Base-by-base conservation (phyloP, 1,140 invertebrate species). In the Batillaria attramentaria region DNA sequence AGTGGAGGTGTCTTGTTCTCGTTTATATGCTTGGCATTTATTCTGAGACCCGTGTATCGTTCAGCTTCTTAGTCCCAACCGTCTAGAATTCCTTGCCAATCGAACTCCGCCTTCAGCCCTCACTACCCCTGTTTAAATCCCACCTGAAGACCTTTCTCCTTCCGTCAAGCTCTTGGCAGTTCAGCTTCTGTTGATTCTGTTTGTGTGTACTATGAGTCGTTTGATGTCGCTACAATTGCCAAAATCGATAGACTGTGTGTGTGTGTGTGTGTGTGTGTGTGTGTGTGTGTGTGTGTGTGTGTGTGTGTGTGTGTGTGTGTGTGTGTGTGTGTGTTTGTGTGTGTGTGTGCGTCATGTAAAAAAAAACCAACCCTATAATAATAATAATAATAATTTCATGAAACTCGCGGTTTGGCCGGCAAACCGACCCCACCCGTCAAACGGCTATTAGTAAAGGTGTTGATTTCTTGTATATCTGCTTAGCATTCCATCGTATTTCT, bases 281-380 rank as follows among this genome's bases (percentile, higher is more conserved):
- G 31, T 37, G 39, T 69, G 13, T 13, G 13, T 13, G 66, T 69
- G 66, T 69, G 66, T 69, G 66, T 69, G 66, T 37, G 39, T 69
- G 66, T 69, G 35, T 69, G 39, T 69, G 66, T 69, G 66, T 69
- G 66, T 69, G 31, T 69, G 39, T 69, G 66, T 69, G 66, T 35
- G 66, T 69, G 66, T 69, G 66, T 35, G 66, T 69, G 66, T 35
- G 66, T 69, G 66, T 69, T 20, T 35, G 66, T 69, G 66, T 35
- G 39, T 69, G 66, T 69, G 66, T 35, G 66, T 69, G 66, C 39
- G 33, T 10, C 16, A 54, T n/a, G 50, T n/a, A 16, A 54, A n/a
- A 16, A 16, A 16, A 13, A 13, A 54, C 50, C n/a, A n/a, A n/a
- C 16, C n/a, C n/a, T 16, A 54, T n/a, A 54, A 13, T 54, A 16